Base-by-base conservation (phyloP, 2,113 vertebrate genomes). In the Aphelocoma coerulescens region DNA sequence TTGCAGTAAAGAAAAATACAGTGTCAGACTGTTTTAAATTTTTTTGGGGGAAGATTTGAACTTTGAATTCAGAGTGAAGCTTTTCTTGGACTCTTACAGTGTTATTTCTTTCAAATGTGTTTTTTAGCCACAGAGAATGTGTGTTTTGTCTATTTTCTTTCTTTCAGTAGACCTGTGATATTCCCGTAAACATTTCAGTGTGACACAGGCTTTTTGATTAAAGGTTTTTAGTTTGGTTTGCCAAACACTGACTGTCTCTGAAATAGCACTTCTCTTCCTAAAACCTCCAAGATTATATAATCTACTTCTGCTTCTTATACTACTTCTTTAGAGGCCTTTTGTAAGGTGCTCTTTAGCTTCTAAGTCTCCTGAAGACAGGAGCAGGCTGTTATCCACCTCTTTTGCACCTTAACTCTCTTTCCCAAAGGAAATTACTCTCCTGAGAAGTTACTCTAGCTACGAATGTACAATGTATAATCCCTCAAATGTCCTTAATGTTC, bases 401-500 rank as follows among this genome's bases (percentile, higher is more conserved):
- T 80, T 43, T 55, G 32, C 8, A 63, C 12, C 23, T 83, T 37
- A 37, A 68, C 37, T 13, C 11, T 78, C 19, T 21, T 75, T 57
- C 27, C 21, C 30, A 59, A 63, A 44, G 23, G 24, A 89, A 81
- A 30, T 26, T 6, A 46, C 9, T 51, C 26, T 67, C 14, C 11
- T 87, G 18, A 41, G 55, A 62, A 8, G 4, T 76, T 55, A 27
- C 5, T 3, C 19, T 62, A 74, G 28, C 35, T 44, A 49, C 5
- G 7, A 68, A 76, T 4, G 26, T 21, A 11, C 26, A 22, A 28
- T 0, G 0, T 35, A 27, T 24, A 41, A 58, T 21, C 23, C 59
- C 37, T 10, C 51, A 69, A 1, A 13, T 66, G 22, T 24, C 18
- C 37, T 44, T 28, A 41, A 54, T 0, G 1, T 46, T 3, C 8